A percentile compares a stretch with the other conserved stretches of the same genome.
Conservation (phyloP, 1,140 invertebrate species). For the Bombus superbus region DNA sequence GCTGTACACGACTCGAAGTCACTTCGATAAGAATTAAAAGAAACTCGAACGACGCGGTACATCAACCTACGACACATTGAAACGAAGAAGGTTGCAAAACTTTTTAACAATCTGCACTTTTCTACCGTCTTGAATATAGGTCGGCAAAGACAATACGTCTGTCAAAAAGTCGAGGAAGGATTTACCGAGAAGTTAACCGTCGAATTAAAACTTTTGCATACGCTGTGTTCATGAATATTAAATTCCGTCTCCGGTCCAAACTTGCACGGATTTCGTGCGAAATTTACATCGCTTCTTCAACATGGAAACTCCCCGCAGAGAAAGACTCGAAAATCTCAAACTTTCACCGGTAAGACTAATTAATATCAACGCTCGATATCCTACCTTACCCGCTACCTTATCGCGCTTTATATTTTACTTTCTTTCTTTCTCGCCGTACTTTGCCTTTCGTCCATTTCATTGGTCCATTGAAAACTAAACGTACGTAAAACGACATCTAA, state of each 20-base stretch:
- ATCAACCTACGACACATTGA: background rate
- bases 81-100: background rate
- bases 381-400: background rate
- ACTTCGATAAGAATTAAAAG: background rate
- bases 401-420: background rate
- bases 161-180: too few species aligned
- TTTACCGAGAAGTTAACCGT: background rate
- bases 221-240: conserved; percentile 6
- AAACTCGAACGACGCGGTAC: background rate
- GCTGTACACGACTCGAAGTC: background rate
- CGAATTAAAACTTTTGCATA: conserved; percentile 14
- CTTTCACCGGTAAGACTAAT: background rate
- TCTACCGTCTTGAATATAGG: too few species aligned
- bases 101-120: background rate
- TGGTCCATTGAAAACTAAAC: too few species aligned
- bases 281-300: background rate
- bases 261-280: background rate
- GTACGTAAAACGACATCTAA: too few species aligned
- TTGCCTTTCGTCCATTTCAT: background rate
- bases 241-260: background rate
- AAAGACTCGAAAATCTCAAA: background rate
- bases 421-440: too few species aligned
- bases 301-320: background rate
- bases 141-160: background rate
- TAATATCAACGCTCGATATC: background rate